These are phyloP conservation scores for Ichneumoninae sp. DNA, from an alignment of 2,888 invertebrate species.

Conservation along the genomic window DNA sequence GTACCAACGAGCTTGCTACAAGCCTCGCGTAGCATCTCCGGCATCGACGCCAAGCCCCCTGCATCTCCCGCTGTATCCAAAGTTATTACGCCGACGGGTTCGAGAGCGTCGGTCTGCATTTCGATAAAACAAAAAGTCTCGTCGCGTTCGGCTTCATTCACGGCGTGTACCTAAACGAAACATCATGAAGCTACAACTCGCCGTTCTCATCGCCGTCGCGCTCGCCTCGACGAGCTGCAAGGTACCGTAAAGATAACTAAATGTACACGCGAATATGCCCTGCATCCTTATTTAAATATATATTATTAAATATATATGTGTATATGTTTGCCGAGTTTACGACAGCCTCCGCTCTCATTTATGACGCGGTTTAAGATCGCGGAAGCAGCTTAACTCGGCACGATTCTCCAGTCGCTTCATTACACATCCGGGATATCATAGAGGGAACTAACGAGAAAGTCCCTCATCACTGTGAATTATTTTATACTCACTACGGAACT, in stretches of 20 bases:
- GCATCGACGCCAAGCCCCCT: not conserved
- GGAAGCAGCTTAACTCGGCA: not conserved
- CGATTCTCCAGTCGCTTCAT: not conserved
- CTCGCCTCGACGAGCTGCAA: slow-evolving; percentile 41
- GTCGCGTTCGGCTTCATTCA: slow-evolving; percentile 35
- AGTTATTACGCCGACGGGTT: slow-evolving; percentile 15
- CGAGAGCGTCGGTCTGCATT: slow-evolving; percentile 12
- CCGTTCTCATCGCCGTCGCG: slow-evolving; percentile 40
- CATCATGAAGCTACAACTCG: slow-evolving; percentile 51
- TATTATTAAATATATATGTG: not conserved
- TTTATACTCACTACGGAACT: not conserved
- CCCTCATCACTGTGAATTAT: not conserved
- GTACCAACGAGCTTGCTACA: slow-evolving; percentile 8
- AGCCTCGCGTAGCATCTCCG: slow-evolving; percentile 23
- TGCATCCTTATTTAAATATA: not conserved
- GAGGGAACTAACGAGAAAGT: not conserved
- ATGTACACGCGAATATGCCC: not conserved
- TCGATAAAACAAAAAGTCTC: slow-evolving; percentile 54
- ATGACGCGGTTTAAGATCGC: not conserved
- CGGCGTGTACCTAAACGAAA: slow-evolving; percentile 19
- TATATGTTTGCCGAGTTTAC: not conserved
- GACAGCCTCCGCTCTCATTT: not conserved
- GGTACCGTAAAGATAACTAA: slow-evolving; percentile 38
- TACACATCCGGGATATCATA: not conserved
- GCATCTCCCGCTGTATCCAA: slow-evolving; percentile 2